phyloP scores from a whole-genome alignment of 2,888 invertebrate species.

The Rhaphigaster nebulosa region DNA sequence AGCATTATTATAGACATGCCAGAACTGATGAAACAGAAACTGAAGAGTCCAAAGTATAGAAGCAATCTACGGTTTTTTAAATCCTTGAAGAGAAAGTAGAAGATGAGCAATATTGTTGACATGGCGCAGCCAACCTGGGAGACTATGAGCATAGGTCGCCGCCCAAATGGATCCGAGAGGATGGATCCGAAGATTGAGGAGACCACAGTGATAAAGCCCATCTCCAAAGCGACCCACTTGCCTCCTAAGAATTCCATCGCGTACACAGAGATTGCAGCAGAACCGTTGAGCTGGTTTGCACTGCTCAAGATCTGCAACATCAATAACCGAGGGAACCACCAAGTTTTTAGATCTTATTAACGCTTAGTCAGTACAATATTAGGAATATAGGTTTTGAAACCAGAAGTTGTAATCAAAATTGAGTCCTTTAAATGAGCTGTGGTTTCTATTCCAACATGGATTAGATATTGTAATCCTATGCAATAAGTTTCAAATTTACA shows the following conservation, averaged over 20 bases:
- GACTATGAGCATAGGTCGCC: conserved; percentile 63
- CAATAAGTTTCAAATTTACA: too few species aligned
- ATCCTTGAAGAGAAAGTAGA: conserved; percentile 60
- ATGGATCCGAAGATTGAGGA: conserved; percentile 61
- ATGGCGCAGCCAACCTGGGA: conserved; percentile 62
- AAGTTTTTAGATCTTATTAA: neutral
- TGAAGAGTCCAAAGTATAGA: conserved; percentile 59
- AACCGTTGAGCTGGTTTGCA: conserved; percentile 63
- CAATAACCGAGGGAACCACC: neutral
- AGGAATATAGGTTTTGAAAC: neutral
- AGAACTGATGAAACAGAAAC: conserved; percentile 62
- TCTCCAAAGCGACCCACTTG: conserved; percentile 57
- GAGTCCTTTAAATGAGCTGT: neutral
- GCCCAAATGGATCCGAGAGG: conserved; percentile 62
- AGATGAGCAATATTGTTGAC: conserved; percentile 59
- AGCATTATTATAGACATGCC: conserved; percentile 63
- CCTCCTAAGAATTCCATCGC: conserved; percentile 62
- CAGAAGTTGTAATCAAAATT: neutral
- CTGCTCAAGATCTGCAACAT: conserved; percentile 59
- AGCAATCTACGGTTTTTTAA: conserved; percentile 57
- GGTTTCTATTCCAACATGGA: neutral
- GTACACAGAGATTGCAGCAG: conserved; percentile 61
- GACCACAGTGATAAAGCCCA: conserved; percentile 62
- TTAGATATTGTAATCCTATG: too few species aligned
- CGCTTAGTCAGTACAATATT: neutral